Conservation (phyloP, 2,797 vertebrate genomes). For the Cottoperca gobio region DNA sequence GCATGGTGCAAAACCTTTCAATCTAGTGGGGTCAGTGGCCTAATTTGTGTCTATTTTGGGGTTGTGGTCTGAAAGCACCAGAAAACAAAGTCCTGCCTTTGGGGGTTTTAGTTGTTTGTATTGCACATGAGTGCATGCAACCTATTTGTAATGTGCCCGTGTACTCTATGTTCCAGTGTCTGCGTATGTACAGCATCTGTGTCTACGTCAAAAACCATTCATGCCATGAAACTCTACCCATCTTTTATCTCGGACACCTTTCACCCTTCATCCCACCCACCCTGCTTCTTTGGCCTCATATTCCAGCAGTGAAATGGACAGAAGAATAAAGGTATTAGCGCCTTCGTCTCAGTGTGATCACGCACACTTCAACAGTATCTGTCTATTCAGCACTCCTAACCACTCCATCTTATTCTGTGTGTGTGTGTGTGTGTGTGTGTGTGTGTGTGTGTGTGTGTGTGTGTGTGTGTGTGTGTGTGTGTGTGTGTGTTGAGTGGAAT, state of each 20-base stretch:
- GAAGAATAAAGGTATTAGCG: conserved; percentile 61
- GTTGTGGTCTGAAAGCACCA: background rate
- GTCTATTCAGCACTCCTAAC: conserved; percentile 7
- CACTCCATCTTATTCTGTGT: conserved; percentile 17
- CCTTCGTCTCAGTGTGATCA: conserved; percentile 42
- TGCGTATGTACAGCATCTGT: conserved; percentile 39
- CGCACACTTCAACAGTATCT: conserved; percentile 35
- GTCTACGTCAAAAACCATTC: conserved; percentile 58
- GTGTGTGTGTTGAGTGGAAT: conserved; percentile 4
- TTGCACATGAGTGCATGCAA: conserved; percentile 14
- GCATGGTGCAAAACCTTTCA: conserved; percentile 10
- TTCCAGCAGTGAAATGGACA: conserved; percentile 48
- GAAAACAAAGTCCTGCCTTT: background rate
- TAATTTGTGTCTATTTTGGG: conserved; percentile 39
- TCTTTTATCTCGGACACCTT: conserved; percentile 34
- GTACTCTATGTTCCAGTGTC: conserved; percentile 65
- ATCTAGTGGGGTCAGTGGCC: conserved; percentile 33
- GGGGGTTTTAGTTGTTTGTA: conserved; percentile 10
- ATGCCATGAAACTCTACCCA: conserved; percentile 63
- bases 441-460: too few relatives aligned
- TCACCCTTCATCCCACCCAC: conserved; percentile 55
- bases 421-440: too few relatives aligned
- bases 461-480: too few relatives aligned
- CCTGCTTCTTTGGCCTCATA: conserved; percentile 45
- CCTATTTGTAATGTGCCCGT: conserved; percentile 29